A percentile compares a stretch with the other conserved stretches of the same genome.
phyloP scores from a whole-genome alignment of 2,888 invertebrate genomes.

The Byasa hedistus region DNA sequence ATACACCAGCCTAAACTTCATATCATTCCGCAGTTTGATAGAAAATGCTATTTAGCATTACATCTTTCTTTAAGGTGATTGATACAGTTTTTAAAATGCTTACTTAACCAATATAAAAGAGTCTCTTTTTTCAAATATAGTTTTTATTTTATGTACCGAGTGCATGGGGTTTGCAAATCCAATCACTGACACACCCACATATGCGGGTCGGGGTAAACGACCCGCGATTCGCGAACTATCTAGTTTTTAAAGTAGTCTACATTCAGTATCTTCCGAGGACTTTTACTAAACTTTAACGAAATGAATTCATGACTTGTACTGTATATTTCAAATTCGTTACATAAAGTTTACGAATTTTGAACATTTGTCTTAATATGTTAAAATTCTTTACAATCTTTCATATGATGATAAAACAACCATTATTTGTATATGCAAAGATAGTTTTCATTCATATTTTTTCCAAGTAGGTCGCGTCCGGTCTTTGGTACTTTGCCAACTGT shows the following conservation, averaged over 20 bases:
- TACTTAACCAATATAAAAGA: no score
- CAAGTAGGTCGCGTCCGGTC: slow-evolving; percentile 16
- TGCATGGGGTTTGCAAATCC: slow-evolving; percentile 29
- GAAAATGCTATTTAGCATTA: no score
- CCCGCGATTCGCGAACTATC: slow-evolving; percentile 53
- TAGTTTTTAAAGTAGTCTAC: not conserved
- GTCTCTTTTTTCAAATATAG: not conserved
- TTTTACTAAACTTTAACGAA: no score
- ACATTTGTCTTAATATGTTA: no score
- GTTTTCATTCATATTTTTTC: not conserved
- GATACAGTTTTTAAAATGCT: no score
- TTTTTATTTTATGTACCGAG: slow-evolving; percentile 12
- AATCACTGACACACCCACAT: slow-evolving; percentile 47
- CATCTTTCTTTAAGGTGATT: no score
- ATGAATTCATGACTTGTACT: no score
- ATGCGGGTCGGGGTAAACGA: slow-evolving; percentile 54
- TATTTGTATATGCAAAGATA: not conserved
- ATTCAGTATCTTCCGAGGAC: not conserved
- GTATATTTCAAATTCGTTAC: no score
- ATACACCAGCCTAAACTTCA: no score
- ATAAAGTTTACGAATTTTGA: no score
- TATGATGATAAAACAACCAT: not conserved
- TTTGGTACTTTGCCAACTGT: slow-evolving; percentile 23
- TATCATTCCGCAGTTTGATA: no score
- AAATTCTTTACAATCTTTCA: no score